Percentiles rank a stretch among this genome's conserved stretches.
phyloP scores from a whole-genome alignment of 2,797 vertebrate species.

The Cynopterus sphinx region DNA sequence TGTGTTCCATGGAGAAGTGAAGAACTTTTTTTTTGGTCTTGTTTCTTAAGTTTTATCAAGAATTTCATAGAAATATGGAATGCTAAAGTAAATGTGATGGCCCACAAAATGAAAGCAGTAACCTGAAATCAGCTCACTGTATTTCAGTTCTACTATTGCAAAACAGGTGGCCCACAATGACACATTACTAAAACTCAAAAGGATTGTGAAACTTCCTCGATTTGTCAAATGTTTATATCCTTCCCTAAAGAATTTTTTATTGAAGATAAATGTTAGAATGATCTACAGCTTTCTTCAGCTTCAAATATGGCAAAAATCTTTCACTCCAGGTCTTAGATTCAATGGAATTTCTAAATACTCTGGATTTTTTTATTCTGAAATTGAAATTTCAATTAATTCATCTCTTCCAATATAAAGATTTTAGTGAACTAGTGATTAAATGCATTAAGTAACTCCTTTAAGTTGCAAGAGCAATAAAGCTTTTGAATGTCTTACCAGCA shows the following conservation, averaged over 20 bases:
- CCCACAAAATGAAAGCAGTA: conserved; percentile 56
- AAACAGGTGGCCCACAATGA: conserved; percentile 1
- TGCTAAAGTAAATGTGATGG: conserved; percentile 56
- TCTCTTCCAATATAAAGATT: conserved; percentile 35
- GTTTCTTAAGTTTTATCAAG: conserved; percentile 45
- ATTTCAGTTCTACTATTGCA: conserved; percentile 16
- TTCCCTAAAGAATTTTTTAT: conserved; percentile 40
- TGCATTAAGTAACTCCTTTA: conserved; percentile 31
- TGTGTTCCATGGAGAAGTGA: not conserved
- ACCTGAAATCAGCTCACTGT: conserved; percentile 29
- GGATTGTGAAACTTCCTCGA: conserved; percentile 21
- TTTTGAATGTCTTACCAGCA: not conserved
- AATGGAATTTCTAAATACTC: not conserved
- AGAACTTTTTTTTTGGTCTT: not conserved
- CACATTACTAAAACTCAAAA: conserved; percentile 34
- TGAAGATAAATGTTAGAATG: not conserved
- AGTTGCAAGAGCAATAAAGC: not conserved
- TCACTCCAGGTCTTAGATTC: not conserved
- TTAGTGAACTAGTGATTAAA: conserved; percentile 21
- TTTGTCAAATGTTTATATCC: conserved; percentile 27
- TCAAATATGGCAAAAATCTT: conserved; percentile 9
- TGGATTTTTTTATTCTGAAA: not conserved
- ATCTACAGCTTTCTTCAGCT: conserved; percentile 13
- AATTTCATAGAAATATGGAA: conserved; percentile 58
- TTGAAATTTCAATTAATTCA: conserved; percentile 34